Evolutionary conservation across 2,113 vertebrate genomes (phyloP).

Genomic region (Setophaga petechia): DNA sequence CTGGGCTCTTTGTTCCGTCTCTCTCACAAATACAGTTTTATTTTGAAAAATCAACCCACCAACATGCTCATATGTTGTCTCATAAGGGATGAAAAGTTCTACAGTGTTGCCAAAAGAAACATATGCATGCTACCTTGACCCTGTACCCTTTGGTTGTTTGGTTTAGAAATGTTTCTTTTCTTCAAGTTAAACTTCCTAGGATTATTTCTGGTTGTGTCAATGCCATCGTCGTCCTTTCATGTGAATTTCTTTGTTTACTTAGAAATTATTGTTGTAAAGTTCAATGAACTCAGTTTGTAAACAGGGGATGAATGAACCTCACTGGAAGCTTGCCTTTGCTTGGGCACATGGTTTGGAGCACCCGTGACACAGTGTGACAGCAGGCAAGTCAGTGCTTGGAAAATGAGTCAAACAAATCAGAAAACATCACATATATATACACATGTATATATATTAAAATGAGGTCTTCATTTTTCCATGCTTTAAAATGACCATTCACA

Average conservation of each 20-base stretch:
- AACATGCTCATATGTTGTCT: not conserved
- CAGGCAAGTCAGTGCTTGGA: not conserved
- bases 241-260: slow-evolving; percentile 1
- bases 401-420: not conserved
- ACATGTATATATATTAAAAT: rapidly evolving
- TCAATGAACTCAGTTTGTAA: not conserved
- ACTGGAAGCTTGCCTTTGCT: not conserved
- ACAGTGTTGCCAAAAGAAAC: not conserved
- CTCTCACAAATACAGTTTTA: not conserved
- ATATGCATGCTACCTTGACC: not conserved
- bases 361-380: not conserved
- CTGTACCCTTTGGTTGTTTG: not conserved
- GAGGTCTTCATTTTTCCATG: not conserved
- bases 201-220: not conserved
- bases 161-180: slow-evolving; percentile 17
- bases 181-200: not conserved
- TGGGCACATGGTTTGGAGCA: not conserved
- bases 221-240: not conserved
- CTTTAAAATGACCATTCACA: not conserved
- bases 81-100: not conserved
- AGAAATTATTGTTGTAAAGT: not conserved
- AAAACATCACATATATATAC: not conserved
- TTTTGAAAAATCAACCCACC: not conserved
- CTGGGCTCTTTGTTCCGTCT: not conserved
- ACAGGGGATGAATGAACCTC: not conserved